Evolutionary conservation across 2,113 vertebrate genomes (phyloP).

Genomic region (Syngnathus floridae): DNA sequence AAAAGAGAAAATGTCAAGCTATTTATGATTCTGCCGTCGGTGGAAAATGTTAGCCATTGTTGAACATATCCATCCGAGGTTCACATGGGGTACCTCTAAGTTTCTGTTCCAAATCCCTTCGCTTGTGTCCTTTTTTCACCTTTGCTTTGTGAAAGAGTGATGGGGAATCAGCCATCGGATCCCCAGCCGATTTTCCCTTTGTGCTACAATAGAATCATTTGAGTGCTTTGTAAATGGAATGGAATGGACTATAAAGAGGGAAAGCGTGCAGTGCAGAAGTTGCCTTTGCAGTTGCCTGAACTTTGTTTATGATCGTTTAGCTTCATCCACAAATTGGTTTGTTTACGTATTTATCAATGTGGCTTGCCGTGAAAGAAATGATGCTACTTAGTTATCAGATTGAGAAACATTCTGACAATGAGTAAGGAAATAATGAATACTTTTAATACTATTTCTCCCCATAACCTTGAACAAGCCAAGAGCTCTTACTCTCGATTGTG

Average conservation of each 20-base stretch:
- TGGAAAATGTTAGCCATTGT: neutral
- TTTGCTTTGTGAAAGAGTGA: conserved; percentile 4
- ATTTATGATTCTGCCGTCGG: conserved; percentile 1
- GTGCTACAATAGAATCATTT: conserved; percentile 6
- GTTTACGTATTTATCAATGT: neutral
- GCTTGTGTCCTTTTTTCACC: neutral
- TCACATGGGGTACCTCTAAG: neutral
- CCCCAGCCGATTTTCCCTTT: conserved; percentile 9
- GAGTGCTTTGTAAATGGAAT: conserved; percentile 11
- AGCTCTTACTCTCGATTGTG: conserved; percentile 52
- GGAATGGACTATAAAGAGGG: conserved; percentile 6
- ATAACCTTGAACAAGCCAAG: conserved; percentile 38
- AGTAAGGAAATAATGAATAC: neutral
- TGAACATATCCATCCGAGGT: neutral
- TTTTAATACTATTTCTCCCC: conserved; percentile 13
- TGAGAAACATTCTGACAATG: neutral
- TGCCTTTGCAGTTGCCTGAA: neutral
- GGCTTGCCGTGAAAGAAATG: too few relatives aligned
- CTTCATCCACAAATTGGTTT: neutral
- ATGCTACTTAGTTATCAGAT: neutral
- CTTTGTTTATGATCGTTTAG: neutral
- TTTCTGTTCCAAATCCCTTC: neutral
- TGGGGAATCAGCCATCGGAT: conserved; percentile 9
- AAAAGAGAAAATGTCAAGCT: neutral
- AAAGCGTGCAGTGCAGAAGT: neutral